Evolutionary conservation across 1,140 invertebrate genomes (phyloP).

Genomic region (Ostrea edulis): DNA sequence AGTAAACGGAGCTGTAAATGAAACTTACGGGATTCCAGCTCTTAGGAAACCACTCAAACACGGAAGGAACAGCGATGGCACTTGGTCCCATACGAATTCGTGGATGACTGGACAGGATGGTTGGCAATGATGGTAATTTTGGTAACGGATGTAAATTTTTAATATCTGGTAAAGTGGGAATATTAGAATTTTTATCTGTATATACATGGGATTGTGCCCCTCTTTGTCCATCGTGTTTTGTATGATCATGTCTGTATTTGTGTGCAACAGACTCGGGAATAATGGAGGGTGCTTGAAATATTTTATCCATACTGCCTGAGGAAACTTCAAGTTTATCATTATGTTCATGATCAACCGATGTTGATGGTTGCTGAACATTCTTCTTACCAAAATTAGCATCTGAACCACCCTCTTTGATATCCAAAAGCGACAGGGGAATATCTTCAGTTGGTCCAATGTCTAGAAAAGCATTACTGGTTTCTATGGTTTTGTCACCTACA

Average conservation of each 20-base stretch:
- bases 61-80: conserved; percentile 43
- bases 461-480: background rate
- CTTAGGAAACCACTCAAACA: conserved; percentile 61
- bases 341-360: background rate
- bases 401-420: conserved; percentile 10
- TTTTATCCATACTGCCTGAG: background rate
- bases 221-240: background rate
- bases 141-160: conserved; percentile 45
- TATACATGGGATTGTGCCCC: background rate
- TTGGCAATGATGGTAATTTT: conserved; percentile 36
- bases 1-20: background rate
- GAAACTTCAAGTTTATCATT: background rate
- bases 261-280: background rate
- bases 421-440: background rate
- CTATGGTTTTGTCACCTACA: background rate
- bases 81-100: conserved; percentile 26
- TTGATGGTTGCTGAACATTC: background rate
- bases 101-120: conserved; percentile 43
- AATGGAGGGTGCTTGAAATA: no score
- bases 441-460: background rate
- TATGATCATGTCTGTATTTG: conserved; percentile 40
- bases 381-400: background rate
- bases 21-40: conserved; percentile 67
- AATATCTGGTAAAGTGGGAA: conserved; percentile 27
- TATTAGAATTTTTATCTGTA: background rate